Evolutionary conservation across 2,888 invertebrate species (phyloP).

Genomic region (Ophonus ardosiacus): DNA sequence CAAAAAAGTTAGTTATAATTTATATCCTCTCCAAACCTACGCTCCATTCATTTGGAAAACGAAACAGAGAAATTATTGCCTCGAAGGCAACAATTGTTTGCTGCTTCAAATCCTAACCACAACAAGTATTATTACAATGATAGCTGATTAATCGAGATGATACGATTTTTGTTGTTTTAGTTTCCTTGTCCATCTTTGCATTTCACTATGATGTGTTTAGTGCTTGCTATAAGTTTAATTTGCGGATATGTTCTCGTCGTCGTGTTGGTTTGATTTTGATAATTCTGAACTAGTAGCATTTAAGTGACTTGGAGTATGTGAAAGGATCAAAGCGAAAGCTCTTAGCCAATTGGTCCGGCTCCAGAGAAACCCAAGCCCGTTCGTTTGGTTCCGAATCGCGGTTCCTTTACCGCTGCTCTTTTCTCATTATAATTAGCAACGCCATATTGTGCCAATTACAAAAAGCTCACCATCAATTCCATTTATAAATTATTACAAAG

Average conservation of each 20-base stretch:
- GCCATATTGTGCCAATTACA: constrained; percentile 11
- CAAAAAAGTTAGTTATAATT: no score
- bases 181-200: no score
- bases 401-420: constrained; percentile 2
- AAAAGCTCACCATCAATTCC: neutral
- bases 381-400: constrained; percentile 48
- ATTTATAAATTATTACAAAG: neutral
- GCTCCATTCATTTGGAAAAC: no score
- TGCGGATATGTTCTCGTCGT: neutral
- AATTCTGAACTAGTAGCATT: constrained; percentile 59
- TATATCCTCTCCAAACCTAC: no score
- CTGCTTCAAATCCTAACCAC: no score
- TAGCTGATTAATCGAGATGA: no score
- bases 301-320: constrained; percentile 43
- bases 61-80: no score
- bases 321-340: constrained; percentile 60
- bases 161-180: no score
- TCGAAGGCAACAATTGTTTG: no score
- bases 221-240: neutral
- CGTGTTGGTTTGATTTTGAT: constrained; percentile 54
- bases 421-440: constrained; percentile 55
- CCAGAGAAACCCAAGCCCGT: constrained; percentile 33
- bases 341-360: constrained; percentile 57
- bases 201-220: neutral
- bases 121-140: no score